phyloP scores from a whole-genome alignment of 2,888 invertebrate genomes.

The Graphium colonna region DNA sequence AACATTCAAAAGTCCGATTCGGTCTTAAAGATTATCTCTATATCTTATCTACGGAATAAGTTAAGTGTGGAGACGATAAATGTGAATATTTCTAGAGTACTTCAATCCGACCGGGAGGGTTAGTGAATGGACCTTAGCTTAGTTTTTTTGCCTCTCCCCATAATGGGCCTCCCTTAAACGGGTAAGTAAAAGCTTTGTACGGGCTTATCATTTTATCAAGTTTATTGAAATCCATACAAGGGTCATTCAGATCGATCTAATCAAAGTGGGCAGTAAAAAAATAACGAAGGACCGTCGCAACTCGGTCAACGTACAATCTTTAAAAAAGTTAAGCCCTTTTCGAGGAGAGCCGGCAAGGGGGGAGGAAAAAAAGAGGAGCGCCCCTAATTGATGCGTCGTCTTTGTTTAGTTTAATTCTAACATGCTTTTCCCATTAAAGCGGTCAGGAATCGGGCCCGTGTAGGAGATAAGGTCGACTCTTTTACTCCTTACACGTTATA shows the following conservation, averaged over 20 bases:
- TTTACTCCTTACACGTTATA: conserved; percentile 78
- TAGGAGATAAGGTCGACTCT: conserved; percentile 74
- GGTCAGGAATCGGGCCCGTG: conserved; percentile 73
- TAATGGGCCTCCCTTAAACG: conserved; percentile 15
- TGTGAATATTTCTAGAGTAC: conserved; percentile 20
- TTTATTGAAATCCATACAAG: conserved; percentile 75
- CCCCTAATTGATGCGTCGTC: conserved; percentile 80
- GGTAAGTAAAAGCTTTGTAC: conserved; percentile 48
- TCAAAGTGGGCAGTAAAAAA: conserved; percentile 73
- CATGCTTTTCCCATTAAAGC: conserved; percentile 81
- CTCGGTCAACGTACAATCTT: conserved; percentile 69
- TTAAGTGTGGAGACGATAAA: conserved; percentile 12
- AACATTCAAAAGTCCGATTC: conserved; percentile 21
- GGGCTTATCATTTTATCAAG: conserved; percentile 65
- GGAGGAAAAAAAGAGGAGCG: conserved; percentile 47
- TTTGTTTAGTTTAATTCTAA: conserved; percentile 81
- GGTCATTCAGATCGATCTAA: conserved; percentile 74
- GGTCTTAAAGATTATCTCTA: conserved; percentile 21
- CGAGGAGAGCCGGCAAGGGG: conserved; percentile 43
- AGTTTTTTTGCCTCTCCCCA: conserved; percentile 2
- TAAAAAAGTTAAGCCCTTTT: conserved; percentile 74
- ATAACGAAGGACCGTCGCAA: conserved; percentile 64
- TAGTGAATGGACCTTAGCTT: conserved; percentile 3
- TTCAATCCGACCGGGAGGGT: conserved; percentile 13
- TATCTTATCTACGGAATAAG: conserved; percentile 19